Base-by-base conservation (phyloP, 2,888 invertebrate species). In the Noctua pronuba region DNA sequence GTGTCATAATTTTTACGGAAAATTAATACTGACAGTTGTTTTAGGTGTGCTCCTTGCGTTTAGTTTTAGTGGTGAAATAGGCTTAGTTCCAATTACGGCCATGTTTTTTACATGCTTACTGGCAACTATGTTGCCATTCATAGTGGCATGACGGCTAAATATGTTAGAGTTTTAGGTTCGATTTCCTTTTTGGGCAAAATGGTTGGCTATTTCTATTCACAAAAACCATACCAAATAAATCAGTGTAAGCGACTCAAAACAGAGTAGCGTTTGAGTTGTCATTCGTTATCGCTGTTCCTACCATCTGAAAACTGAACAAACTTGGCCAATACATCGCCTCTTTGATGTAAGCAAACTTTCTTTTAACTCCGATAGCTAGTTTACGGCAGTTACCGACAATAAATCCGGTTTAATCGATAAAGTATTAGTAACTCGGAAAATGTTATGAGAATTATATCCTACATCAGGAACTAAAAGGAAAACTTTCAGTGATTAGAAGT, bases 321-420 rank as follows among this genome's bases (percentile, higher is more conserved):
- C 73, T 74, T 31, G 11, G 44, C 46, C 46, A 68, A 65, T 69
- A 79, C 67, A 74, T 76, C 21, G 79, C 49, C 31, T 35, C 49
- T 72, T 73, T 79, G 62, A 69, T 76, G 49, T 65, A 44, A 60
- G 31, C 1, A 71, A 82, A 76, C 79, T 65, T 80, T 65, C 70
- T 78, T 82, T 72, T 55, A 67, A 60, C 64, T 79, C 44, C 49
- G n/a, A 46, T 70, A 67, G 55, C 64, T 41, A 75, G 62, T 75
- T 79, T 70, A 77, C 41, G 35, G 64, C 38, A 67, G 52, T 73
- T 73, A 67, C 28, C n/a, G 21, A 4, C 74, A 24, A 35, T 83
- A 77, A 79, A 82, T 79, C 67, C 41, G 18, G 49, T 73, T 73
- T 77, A 82, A 85, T 82, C 66, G 72, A 79, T 86, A 84, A 84